Base-by-base conservation (phyloP, 1,140 invertebrate genomes). In the Brachionus angularis region DNA sequence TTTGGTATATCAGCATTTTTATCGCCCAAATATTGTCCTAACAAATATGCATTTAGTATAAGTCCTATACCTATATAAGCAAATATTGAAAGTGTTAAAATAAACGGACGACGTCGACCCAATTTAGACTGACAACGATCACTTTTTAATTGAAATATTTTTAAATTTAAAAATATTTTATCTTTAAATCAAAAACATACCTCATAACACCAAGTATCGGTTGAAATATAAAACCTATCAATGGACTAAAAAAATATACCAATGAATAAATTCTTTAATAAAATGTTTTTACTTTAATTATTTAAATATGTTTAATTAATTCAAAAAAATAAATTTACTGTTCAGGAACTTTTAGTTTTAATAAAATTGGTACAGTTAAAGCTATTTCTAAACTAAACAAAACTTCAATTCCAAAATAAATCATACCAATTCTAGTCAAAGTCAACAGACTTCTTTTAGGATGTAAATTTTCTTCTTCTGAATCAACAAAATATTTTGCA, bases 91-190 rank as follows among this genome's bases (percentile, higher is more conserved):
- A 67, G 42, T 47, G 36, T 42, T 27, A 67, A 67, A 47, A 85
- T 84, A 72, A 84, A 84, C 14, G 83, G 83, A 16, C 83, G 75
- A 39, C 84, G 69, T 21, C 82, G 73, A 16, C 83, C 83, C 16
- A 29, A 70, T 36, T 29, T 23, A 14, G 67, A 70, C 23, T 23
- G 18, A 71, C 81, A 84, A 5, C 73, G 74, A 74, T 84, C 83
- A 73, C 82, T 82, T 49, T 77, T 77, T 14, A 58, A 39, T 14
- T 25, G 23, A 29, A 53, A 3, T 14, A 31, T 33, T 53, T 27
- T n/a, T 25, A 50, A 25, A 5, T 1, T 12, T 25, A 31, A 31
- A 31, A 4, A 2, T 2, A 31, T n/a, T 31, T 12, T 31, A 2
- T 31, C 12, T 31, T 4, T 5, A n/a, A 31, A 4, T 16, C 8